Evolutionary conservation across 2,888 invertebrate genomes (phyloP).

Genomic region (Abrostola tripartita): DNA sequence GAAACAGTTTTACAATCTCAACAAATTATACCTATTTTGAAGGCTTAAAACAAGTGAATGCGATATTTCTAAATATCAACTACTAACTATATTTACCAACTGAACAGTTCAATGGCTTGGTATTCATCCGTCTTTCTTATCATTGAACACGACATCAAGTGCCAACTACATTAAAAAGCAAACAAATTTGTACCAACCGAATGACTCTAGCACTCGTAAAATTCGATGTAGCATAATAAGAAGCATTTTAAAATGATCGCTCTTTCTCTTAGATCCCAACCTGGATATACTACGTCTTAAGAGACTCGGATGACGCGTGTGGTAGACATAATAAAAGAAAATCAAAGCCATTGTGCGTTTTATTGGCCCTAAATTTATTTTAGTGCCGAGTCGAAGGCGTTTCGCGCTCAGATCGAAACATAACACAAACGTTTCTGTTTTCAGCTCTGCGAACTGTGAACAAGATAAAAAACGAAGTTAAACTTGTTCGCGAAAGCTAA

Average conservation of each 20-base stretch:
- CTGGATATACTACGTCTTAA: slow-evolving; percentile 35
- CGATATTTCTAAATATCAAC: neutral
- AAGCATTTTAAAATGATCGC: slow-evolving; percentile 14
- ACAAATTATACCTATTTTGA: too few species aligned
- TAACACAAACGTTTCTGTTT: slow-evolving; percentile 32
- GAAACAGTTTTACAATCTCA: too few species aligned
- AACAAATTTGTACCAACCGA: slow-evolving; percentile 30
- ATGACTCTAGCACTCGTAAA: slow-evolving; percentile 31
- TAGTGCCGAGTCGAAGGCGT: slow-evolving; percentile 61
- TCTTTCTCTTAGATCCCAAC: slow-evolving; percentile 21
- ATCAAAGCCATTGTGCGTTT: slow-evolving; percentile 77
- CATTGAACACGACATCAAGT: slow-evolving; percentile 21
- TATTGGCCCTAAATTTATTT: slow-evolving; percentile 78
- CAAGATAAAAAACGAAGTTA: slow-evolving; percentile 33
- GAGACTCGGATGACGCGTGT: slow-evolving; percentile 64
- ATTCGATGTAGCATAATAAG: slow-evolving; percentile 31
- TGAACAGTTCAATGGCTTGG: slow-evolving; percentile 25
- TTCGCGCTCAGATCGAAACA: slow-evolving; percentile 48
- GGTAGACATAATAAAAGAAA: slow-evolving; percentile 75
- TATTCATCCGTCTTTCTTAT: slow-evolving; percentile 7
- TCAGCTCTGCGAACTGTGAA: slow-evolving; percentile 24
- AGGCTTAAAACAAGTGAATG: neutral
- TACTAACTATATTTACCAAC: neutral
- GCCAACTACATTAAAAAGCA: slow-evolving; percentile 28
- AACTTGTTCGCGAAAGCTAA: slow-evolving; percentile 22